A percentile compares a stretch with the other conserved stretches of the same genome.
Evolutionary conservation across 1,140 invertebrate species (phyloP).

Genomic region (Caenorhabditis brenneri): DNA sequence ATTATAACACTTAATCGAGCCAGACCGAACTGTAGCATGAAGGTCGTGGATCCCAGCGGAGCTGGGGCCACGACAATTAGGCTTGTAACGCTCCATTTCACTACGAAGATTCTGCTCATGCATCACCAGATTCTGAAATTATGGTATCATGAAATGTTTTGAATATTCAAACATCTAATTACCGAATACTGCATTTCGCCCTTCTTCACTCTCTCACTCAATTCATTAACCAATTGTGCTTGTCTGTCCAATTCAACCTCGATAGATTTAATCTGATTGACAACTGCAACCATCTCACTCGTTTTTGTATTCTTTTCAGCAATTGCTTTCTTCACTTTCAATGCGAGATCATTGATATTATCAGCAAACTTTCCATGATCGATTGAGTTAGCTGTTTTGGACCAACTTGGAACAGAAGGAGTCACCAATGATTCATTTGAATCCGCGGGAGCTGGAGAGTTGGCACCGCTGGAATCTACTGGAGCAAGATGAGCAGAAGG

Average conservation of each 20-base stretch:
- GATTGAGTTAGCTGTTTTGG: neutral
- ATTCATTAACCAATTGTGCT: constrained; percentile 2
- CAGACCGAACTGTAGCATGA: too few relatives aligned
- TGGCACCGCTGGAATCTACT: neutral
- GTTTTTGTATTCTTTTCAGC: constrained; percentile 4
- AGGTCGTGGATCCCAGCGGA: too few relatives aligned
- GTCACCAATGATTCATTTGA: neutral
- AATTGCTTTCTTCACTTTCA: constrained; percentile 20
- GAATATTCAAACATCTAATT: neutral
- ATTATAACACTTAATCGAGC: too few relatives aligned
- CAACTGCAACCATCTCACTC: constrained; percentile 25
- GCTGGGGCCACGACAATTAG: too few relatives aligned
- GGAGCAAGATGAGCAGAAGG: neutral
- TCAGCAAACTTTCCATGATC: constrained; percentile 11
- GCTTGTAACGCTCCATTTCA: neutral
- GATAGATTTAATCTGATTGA: constrained; percentile 26
- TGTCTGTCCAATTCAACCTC: constrained; percentile 17
- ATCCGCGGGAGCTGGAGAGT: neutral
- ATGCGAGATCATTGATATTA: neutral
- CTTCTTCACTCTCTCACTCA: constrained; percentile 18
- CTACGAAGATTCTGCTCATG: neutral
- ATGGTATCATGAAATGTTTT: neutral
- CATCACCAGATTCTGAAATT: constrained; percentile 25
- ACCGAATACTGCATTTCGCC: constrained; percentile 24
- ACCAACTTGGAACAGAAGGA: neutral